These are phyloP conservation scores for Uria lomvia DNA, from an alignment of 2,113 vertebrate species.

Conservation along the genomic window DNA sequence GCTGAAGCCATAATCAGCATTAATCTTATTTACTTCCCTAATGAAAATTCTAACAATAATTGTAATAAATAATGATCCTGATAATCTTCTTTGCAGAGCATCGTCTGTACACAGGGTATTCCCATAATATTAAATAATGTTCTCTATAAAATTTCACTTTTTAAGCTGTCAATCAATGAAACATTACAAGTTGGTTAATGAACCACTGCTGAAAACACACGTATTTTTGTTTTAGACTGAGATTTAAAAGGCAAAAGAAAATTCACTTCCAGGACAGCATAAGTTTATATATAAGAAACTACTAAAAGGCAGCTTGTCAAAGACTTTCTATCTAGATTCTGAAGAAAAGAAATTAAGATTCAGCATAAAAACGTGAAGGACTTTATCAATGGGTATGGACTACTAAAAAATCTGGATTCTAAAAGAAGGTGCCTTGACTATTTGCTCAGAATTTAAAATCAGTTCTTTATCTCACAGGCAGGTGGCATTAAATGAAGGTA, in stretches of 20 bases:
- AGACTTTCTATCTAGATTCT: not conserved
- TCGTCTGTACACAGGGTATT: not conserved
- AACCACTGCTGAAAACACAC: not conserved
- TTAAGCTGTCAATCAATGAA: not conserved
- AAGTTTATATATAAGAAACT: not conserved
- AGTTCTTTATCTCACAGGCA: conserved; percentile 10
- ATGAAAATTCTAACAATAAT: not conserved
- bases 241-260: not conserved
- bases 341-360: not conserved
- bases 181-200: not conserved
- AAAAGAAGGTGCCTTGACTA: not conserved
- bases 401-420: not conserved
- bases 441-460: not conserved
- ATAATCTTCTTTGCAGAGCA: not conserved
- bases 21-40: not conserved
- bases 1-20: not conserved
- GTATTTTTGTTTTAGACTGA: not conserved
- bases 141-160: not conserved
- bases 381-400: not conserved
- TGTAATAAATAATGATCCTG: not conserved
- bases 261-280: not conserved
- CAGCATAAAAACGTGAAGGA: not conserved
- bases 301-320: not conserved
- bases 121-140: not conserved
- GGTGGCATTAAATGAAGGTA: not conserved